These are phyloP conservation scores for Lacanobia oleracea DNA, from an alignment of 2,888 invertebrate species.

Conservation along the genomic window DNA sequence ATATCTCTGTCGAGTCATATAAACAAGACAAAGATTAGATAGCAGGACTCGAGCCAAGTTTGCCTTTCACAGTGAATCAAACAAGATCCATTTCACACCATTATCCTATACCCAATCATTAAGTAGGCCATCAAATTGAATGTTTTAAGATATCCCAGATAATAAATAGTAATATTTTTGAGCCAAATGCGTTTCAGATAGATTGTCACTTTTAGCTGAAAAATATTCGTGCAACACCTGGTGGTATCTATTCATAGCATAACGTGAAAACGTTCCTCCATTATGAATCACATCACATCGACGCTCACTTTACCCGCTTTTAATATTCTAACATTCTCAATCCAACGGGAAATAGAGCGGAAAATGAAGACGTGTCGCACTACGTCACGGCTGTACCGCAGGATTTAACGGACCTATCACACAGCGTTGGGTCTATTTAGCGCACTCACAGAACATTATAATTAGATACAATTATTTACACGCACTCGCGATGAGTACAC, in stretches of 20 bases:
- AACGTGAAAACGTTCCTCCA: slow-evolving; percentile 52
- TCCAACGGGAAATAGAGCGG: slow-evolving; percentile 70
- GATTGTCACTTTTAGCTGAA: slow-evolving; percentile 46
- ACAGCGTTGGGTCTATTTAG: slow-evolving; percentile 68
- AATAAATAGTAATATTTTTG: slow-evolving; percentile 26
- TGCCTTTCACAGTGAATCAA: slow-evolving; percentile 47
- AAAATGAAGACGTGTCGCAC: slow-evolving; percentile 70
- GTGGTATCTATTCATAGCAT: slow-evolving; percentile 38
- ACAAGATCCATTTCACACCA: slow-evolving; percentile 48
- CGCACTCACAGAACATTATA: slow-evolving; percentile 60
- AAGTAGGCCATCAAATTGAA: slow-evolving; percentile 61
- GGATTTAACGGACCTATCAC: slow-evolving; percentile 67
- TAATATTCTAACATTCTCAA: slow-evolving; percentile 69
- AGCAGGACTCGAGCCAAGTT: slow-evolving; percentile 48
- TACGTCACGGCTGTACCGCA: slow-evolving; percentile 67
- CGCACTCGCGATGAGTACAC: slow-evolving; percentile 45
- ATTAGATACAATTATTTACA: slow-evolving; percentile 70
- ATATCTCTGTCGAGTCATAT: slow-evolving; percentile 46
- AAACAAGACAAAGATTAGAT: slow-evolving; percentile 40
- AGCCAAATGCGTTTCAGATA: slow-evolving; percentile 24
- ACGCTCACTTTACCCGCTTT: slow-evolving; percentile 56
- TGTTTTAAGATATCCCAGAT: slow-evolving; percentile 17
- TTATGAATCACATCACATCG: slow-evolving; percentile 61
- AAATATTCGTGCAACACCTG: slow-evolving; percentile 43
- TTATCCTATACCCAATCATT: slow-evolving; percentile 42